Evolutionary conservation across 2,113 vertebrate species (phyloP), one percentile per base, ranked within the genome.

Genomic region (Tupaia chinensis): DNA sequence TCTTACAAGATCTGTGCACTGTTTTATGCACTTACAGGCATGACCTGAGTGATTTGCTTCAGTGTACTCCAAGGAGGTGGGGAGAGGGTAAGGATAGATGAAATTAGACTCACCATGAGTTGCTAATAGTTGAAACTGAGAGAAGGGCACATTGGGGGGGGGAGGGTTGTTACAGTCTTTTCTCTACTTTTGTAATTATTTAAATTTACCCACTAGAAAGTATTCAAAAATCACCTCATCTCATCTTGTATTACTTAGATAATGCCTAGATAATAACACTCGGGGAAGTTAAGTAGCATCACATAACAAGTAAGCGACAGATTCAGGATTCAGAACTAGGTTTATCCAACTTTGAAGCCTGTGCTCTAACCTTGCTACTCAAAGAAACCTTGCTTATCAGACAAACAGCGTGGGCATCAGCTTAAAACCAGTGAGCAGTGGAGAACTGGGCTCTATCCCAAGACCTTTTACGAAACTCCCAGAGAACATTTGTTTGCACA

Each of bases 401-500:
- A 8, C n/a, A 72, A 60, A 9, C 27, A 87, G 20, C 17, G 61
- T 54, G 27, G 3, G 29, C 2, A 3, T 72, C 32, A 7, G 25
- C 53, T 77, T 88, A n/a, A 81, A 77, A 34, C 65, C 20, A 17
- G 22, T 65, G 27, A 70, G 8, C 94, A 78, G 14, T 77, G n/a
- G 53, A 76, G 15, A 17, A 10, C 60, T 29, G 0, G 56, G 22
- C 19, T 22, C 25, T 16, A 32, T 20, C 11, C 16, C 60, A 19
- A 14, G 25, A n/a, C 54, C 61, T 88, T 10, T 61, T 5, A 29
- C 9, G 1, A 7, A 19, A 61, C 22, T 13, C 22, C 29, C 5
- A 8, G 0, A 1, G 25, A 7, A 74, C 29, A 1, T 56, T 73
- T 10, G 20, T 82, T 0, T 5, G 6, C 12, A 15, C 53, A 29